Evolutionary conservation across 1,140 invertebrate genomes (phyloP), one percentile per base, ranked within the genome.

Genomic region (Diuraphis noxia): DNA sequence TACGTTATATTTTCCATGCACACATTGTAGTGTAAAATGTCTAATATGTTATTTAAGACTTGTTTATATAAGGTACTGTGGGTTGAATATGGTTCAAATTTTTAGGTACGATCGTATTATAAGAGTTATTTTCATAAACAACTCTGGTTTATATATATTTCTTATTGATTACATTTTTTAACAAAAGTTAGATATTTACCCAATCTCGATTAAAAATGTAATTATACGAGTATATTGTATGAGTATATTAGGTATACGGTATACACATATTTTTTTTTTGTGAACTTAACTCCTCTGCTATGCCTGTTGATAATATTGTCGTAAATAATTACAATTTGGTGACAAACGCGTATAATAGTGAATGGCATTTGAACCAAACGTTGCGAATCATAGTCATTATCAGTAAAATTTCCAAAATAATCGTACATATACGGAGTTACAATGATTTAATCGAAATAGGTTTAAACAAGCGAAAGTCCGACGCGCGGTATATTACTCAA

Each of bases 1-100:
- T 86, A 86, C 84, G 84, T 34, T 86, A 49, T 49, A 49, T 49
- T 86, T 86, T 86, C 41, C 84, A 86, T 36, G 43, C 84, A 86
- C 84, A 86, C 43, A 46, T 85, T 85, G 46, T 38, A 46, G 30
- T 85, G 82, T 49, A 86, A 49, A 21, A 86, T 36, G 43, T 86
- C 36, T 49, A 49, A 86, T 86, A 21, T 36, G 34, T 49, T 86
- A 10, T 36, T 49, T 34, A 86, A 86, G 41, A 86, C 23, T 49
- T 86, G 34, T 49, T 34, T 49, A 41, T 49, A 49, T 49, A 23
- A 40, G 21, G 49, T 63, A 36, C 84, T 36, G 21, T 34, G 43
- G 43, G 40, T 41, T 84, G 4, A 41, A 43, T 8, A n/a, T 84
- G 40, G 17, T 43, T 43, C 7, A 72, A 17, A 63, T 63, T 63